A percentile compares a stretch with the other conserved stretches of the same genome.
Conservation (phyloP, 2,797 vertebrate genomes). For the Ibycter americanus region DNA sequence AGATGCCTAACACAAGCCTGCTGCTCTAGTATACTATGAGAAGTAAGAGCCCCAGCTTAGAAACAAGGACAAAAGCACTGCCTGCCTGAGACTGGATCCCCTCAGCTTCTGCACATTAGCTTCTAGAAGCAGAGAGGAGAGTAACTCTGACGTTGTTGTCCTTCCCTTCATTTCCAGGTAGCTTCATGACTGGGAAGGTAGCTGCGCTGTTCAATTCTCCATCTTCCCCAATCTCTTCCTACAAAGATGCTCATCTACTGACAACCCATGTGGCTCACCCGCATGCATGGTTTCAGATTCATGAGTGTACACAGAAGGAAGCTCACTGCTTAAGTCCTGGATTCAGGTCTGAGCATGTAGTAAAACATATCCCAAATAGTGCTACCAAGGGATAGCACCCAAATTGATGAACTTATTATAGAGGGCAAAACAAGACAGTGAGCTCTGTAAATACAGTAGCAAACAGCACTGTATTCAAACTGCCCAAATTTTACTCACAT, state of each 20-base stretch:
- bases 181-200: not conserved
- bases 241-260: not conserved
- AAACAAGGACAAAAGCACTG: not conserved
- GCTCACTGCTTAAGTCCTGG: not conserved
- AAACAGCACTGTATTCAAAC: not conserved
- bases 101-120: not conserved
- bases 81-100: not conserved
- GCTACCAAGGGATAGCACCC: not conserved
- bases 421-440: not conserved
- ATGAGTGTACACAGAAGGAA: not conserved
- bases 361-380: not conserved
- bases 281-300: not conserved
- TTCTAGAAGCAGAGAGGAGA: not conserved
- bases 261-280: rapidly evolving
- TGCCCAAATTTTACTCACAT: not conserved
- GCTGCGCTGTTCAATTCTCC: not conserved
- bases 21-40: not conserved
- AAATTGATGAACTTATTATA: not conserved
- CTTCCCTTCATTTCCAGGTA: not conserved
- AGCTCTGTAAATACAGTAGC: not conserved
- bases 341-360: not conserved
- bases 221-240: not conserved
- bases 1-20: not conserved
- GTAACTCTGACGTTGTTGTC: rapidly evolving
- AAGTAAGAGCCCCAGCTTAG: not conserved